These are phyloP conservation scores for Cylas formicarius DNA, from an alignment of 1,140 invertebrate genomes.

Conservation along the genomic window DNA sequence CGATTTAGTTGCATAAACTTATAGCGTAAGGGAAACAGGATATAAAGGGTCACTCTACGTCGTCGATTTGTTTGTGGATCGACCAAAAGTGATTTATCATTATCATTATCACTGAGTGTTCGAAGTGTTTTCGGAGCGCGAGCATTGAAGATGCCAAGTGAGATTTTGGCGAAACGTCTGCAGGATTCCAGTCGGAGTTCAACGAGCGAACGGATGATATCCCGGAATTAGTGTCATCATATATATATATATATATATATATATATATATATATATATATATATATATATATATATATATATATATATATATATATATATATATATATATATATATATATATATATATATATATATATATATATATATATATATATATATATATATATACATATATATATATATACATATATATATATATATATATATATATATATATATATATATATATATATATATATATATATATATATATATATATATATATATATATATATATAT, in stretches of 20 bases:
- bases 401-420: constrained; percentile 11
- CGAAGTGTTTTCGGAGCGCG: no score
- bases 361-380: constrained; percentile 12
- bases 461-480: no score
- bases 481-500: no score
- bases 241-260: background rate
- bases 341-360: constrained; percentile 9
- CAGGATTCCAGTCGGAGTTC: no score
- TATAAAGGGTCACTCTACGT: no score
- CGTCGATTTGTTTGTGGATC: no score
- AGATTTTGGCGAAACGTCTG: no score
- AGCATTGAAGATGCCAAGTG: no score
- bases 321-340: constrained; percentile 11
- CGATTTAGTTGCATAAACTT: no score
- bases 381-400: constrained; percentile 10
- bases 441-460: constrained; percentile 9
- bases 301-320: constrained; percentile 11
- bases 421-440: constrained; percentile 9
- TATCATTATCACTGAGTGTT: no score
- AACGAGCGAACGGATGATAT: constrained; percentile 4
- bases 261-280: constrained; percentile 9
- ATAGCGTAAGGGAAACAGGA: no score
- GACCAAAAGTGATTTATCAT: no score
- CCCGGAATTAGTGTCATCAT: background rate
- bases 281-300: constrained; percentile 12